phyloP scores from a whole-genome alignment of 2,113 vertebrate species.

The Trochalopteron elliotii region DNA sequence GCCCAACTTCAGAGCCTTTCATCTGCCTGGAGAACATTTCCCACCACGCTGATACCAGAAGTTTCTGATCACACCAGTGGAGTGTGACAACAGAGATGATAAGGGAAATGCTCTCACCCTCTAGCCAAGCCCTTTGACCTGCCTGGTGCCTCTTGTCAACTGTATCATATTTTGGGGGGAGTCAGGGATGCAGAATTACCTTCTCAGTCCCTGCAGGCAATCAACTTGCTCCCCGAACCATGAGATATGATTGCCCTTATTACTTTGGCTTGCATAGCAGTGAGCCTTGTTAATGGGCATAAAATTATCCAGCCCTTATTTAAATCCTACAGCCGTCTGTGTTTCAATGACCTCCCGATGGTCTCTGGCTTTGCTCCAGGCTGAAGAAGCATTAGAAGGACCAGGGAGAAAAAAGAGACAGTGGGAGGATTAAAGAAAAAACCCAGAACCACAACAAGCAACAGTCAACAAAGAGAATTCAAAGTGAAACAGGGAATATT shows the following conservation, averaged over 20 bases:
- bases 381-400: background rate
- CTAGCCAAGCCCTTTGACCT: background rate
- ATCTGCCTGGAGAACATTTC: background rate
- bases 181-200: background rate
- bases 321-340: conserved; percentile 60
- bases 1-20: background rate
- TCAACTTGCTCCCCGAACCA: conserved; percentile 56
- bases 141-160: background rate
- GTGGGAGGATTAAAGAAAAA: background rate
- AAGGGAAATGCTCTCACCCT: background rate
- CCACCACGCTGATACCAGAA: accelerated
- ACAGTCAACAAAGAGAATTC: conserved; percentile 35
- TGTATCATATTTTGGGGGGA: background rate
- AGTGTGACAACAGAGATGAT: background rate
- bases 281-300: conserved; percentile 57
- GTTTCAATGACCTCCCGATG: conserved; percentile 54
- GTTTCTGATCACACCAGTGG: background rate
- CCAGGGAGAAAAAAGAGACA: background rate
- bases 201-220: conserved; percentile 35
- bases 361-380: conserved; percentile 56
- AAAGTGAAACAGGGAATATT: background rate
- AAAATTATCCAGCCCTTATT: conserved; percentile 67
- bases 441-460: background rate
- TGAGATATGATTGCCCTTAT: conserved; percentile 58
- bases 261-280: conserved; percentile 58